Conservation (phyloP, 2,113 vertebrate genomes). For the Okapia johnstoni region DNA sequence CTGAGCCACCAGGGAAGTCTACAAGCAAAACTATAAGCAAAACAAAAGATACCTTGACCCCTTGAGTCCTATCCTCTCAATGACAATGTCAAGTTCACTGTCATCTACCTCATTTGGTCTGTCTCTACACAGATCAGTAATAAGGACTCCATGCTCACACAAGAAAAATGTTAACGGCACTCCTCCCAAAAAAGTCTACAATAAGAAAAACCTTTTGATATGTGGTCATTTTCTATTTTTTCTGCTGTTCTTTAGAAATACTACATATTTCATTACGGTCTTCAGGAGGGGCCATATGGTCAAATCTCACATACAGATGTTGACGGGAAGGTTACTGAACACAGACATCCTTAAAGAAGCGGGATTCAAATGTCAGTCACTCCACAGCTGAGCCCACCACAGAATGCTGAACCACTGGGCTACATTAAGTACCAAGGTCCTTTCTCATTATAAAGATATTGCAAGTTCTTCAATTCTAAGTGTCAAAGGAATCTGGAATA, state of each 20-base stretch:
- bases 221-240: neutral
- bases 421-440: neutral
- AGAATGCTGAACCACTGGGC: neutral
- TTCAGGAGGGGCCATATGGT: rapidly evolving
- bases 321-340: neutral
- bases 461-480: neutral
- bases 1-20: too few relatives aligned
- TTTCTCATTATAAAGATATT: neutral
- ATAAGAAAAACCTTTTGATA: neutral
- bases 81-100: neutral
- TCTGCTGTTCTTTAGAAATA: neutral
- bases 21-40: neutral
- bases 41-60: neutral
- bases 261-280: neutral
- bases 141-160: neutral
- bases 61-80: neutral
- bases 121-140: neutral
- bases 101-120: neutral
- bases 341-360: too few relatives aligned
- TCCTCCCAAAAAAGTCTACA: neutral
- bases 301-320: neutral
- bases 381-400: neutral
- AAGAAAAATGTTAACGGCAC: neutral
- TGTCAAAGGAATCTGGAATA: neutral
- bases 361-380: neutral